Conservation (phyloP, 2,113 vertebrate species). For the Anas platyrhynchos region DNA sequence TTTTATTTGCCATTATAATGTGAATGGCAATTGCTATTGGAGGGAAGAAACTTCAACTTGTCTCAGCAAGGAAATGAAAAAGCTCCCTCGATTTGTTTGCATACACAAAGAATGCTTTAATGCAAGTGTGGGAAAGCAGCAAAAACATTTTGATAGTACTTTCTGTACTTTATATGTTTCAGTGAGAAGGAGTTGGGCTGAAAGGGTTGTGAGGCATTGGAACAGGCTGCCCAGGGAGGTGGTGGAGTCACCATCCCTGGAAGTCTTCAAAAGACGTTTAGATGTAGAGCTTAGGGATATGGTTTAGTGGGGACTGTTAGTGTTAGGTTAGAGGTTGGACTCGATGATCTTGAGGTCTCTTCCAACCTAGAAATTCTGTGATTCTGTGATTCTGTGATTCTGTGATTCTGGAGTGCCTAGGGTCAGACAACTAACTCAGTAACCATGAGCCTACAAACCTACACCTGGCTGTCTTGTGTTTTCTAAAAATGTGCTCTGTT, state of each 20-base stretch:
- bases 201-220: too few relatives aligned
- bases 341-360: too few relatives aligned
- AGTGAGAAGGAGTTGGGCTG: not conserved
- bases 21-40: not conserved
- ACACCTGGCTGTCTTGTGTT: not conserved
- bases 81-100: not conserved
- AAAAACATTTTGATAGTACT: not conserved
- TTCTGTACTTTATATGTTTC: not conserved
- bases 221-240: too few relatives aligned
- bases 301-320: too few relatives aligned
- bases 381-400: too few relatives aligned
- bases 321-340: too few relatives aligned
- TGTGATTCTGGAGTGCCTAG: not conserved
- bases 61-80: not conserved
- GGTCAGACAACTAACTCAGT: not conserved
- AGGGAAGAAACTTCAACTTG: not conserved
- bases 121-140: not conserved
- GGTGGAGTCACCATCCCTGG: too few relatives aligned
- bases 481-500: not conserved
- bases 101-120: not conserved
- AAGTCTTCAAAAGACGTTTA: too few relatives aligned
- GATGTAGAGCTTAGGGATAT: too few relatives aligned
- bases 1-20: not conserved
- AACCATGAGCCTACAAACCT: not conserved
- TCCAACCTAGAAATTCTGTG: too few relatives aligned